Percentiles rank a stretch among this genome's conserved stretches.
Evolutionary conservation across 2,888 invertebrate genomes (phyloP).

Genomic region (Elysia crispata): DNA sequence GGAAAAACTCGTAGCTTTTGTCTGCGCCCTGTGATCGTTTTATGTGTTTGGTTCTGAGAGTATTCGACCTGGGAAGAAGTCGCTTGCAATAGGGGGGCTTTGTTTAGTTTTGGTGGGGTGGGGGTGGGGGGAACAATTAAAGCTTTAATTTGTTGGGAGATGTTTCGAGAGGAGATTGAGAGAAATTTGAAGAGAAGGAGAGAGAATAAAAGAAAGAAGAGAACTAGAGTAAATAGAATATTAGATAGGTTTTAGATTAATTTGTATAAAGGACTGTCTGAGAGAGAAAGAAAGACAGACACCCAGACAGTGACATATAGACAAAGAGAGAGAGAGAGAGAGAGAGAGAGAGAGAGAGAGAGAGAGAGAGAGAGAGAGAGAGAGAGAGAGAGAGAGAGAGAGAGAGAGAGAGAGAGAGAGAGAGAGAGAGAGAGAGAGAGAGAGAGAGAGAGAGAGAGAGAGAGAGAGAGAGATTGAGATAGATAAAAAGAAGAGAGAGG

Average conservation of each 20-base stretch:
- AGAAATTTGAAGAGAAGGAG: too few relatives aligned
- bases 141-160: too few relatives aligned
- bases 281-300: conserved; percentile 36
- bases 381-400: too few relatives aligned
- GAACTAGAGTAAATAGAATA: too few relatives aligned
- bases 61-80: neutral
- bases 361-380: too few relatives aligned
- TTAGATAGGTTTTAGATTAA: too few relatives aligned
- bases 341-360: neutral
- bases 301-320: neutral
- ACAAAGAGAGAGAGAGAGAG: conserved; percentile 15
- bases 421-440: neutral
- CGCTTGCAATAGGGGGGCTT: neutral
- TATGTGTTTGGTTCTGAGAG: neutral
- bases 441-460: neutral
- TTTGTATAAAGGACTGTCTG: too few relatives aligned
- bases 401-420: too few relatives aligned
- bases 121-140: too few relatives aligned
- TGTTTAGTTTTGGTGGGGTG: neutral
- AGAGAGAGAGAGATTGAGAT: neutral
- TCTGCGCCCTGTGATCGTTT: neutral
- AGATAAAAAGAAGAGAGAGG: neutral
- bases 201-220: too few relatives aligned
- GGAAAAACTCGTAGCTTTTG: neutral
- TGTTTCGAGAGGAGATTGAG: too few relatives aligned